phyloP scores from a whole-genome alignment of 2,797 vertebrate species.

The Sitta carolinensis region DNA sequence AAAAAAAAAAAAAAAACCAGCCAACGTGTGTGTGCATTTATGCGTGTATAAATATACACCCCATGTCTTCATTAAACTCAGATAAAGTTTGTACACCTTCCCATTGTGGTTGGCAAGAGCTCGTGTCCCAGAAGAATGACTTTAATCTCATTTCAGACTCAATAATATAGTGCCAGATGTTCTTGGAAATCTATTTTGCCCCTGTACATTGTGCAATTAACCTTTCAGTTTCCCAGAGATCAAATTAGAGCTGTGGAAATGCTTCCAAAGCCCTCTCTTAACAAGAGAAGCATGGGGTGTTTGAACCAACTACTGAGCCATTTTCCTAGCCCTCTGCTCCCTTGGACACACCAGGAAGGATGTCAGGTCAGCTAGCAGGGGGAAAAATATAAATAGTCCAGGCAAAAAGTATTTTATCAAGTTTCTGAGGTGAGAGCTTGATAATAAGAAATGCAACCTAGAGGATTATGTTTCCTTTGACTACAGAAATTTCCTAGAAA shows the following conservation, averaged over 20 bases:
- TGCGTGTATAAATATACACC: slow-evolving; percentile 24
- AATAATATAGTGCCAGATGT: slow-evolving; percentile 55
- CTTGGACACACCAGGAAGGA: slow-evolving; percentile 17
- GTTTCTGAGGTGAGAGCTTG: background rate
- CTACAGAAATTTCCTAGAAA: background rate
- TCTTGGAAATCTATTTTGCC: slow-evolving; percentile 72
- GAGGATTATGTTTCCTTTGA: background rate
- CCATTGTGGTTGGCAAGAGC: slow-evolving; percentile 32
- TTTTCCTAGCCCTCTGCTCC: slow-evolving; percentile 31
- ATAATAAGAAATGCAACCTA: background rate
- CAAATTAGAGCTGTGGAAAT: slow-evolving; percentile 64
- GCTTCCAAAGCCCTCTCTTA: slow-evolving; percentile 59
- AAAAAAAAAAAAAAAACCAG: no score
- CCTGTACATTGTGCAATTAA: slow-evolving; percentile 69
- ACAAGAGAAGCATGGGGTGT: slow-evolving; percentile 28
- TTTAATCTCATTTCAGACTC: slow-evolving; percentile 67
- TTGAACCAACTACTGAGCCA: slow-evolving; percentile 36
- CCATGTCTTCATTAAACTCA: slow-evolving; percentile 51
- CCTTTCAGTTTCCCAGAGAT: slow-evolving; percentile 66
- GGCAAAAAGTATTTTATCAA: background rate
- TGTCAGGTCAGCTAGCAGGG: background rate
- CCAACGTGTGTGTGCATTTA: background rate
- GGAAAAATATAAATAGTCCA: background rate
- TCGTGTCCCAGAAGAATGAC: slow-evolving; percentile 56
- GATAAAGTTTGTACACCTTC: slow-evolving; percentile 57